Percentiles rank a stretch among this genome's conserved stretches.
phyloP scores from a whole-genome alignment of 2,888 invertebrate genomes.

The Onchidella celtica region DNA sequence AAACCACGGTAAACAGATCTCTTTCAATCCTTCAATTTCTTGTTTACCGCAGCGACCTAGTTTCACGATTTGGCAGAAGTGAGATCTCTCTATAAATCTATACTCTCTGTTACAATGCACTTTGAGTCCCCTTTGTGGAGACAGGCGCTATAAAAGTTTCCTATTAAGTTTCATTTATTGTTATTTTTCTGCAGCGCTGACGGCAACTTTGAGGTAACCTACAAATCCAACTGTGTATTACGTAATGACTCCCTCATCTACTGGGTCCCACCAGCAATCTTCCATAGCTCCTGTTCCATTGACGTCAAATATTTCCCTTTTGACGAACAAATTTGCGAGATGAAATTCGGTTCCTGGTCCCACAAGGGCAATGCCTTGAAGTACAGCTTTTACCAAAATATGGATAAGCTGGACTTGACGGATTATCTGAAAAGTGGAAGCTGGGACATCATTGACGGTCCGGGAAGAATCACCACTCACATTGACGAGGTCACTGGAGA shows the following conservation, averaged over 20 bases:
- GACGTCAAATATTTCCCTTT: constrained; percentile 99
- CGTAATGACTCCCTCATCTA: constrained; percentile 95
- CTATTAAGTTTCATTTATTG: no score
- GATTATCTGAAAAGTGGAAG: no score
- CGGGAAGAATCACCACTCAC: constrained; percentile 67
- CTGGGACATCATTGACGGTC: constrained; percentile 79
- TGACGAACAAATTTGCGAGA: constrained; percentile 99
- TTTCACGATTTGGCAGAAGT: no score
- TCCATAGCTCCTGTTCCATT: constrained; percentile 99
- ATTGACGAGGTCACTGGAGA: constrained; percentile 67
- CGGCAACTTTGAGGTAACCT: constrained; percentile 99
- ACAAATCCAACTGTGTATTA: constrained; percentile 98
- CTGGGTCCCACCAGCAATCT: constrained; percentile 99
- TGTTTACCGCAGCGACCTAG: no score
- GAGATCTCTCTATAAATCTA: no score
- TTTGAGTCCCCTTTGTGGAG: no score
- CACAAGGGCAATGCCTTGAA: constrained; percentile 76
- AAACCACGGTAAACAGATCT: no score
- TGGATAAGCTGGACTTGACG: constrained; percentile 75
- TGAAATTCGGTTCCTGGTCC: constrained; percentile 93
- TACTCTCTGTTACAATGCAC: no score
- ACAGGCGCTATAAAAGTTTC: no score
- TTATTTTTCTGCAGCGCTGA: constrained; percentile 98
- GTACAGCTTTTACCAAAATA: constrained; percentile 73
- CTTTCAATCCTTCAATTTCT: no score